Conservation (phyloP, 2,113 vertebrate genomes). For the Spilogale gracilis region DNA sequence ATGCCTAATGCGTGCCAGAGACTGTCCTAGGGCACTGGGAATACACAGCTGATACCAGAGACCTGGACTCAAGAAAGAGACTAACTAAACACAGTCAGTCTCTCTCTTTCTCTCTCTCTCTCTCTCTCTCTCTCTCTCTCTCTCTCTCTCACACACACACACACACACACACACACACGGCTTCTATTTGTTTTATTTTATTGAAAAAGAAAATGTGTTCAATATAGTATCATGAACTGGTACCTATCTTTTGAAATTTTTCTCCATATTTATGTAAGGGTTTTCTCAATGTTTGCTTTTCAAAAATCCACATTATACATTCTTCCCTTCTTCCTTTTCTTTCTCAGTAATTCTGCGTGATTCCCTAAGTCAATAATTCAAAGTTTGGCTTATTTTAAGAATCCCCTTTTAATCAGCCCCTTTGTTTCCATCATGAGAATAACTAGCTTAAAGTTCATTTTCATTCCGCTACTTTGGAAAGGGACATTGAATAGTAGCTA, state of each 20-base stretch:
- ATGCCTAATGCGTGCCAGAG: background rate
- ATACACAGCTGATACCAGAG: background rate
- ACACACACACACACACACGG: fast-evolving
- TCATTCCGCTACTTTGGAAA: background rate
- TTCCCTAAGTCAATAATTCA: background rate
- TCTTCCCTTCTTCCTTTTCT: background rate
- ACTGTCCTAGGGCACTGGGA: background rate
- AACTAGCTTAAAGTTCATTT: background rate
- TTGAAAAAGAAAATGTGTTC: background rate
- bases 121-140: too few relatives aligned
- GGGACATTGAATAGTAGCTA: background rate
- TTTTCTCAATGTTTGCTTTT: constrained; percentile 10
- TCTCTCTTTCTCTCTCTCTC: too few relatives aligned
- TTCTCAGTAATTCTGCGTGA: background rate
- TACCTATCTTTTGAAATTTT: background rate
- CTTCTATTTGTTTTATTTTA: background rate
- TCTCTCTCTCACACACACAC: background rate
- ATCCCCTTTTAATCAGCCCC: background rate
- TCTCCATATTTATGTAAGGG: background rate
- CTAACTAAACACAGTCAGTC: background rate
- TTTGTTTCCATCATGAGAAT: background rate
- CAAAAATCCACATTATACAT: background rate
- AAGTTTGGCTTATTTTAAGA: constrained; percentile 3
- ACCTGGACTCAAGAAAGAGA: background rate
- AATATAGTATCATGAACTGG: background rate